These are phyloP conservation scores for Amblyraja radiata DNA, from an alignment of 2,797 vertebrate genomes.

Conservation along the genomic window DNA sequence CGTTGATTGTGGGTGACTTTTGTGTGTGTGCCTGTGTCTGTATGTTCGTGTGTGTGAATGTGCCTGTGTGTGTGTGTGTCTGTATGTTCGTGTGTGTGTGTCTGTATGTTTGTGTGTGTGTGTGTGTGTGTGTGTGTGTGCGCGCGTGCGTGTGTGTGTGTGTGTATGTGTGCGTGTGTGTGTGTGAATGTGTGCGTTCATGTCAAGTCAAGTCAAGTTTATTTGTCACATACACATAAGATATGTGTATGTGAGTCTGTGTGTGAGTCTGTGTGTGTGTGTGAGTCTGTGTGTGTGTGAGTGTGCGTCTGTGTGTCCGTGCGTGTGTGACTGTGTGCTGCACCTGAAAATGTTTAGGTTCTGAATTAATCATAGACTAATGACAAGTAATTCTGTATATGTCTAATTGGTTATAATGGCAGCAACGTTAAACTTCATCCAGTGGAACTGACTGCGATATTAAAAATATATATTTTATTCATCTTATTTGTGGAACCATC, in stretches of 20 bases:
- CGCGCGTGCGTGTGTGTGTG: no score
- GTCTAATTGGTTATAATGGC: background rate
- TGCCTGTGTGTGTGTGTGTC: background rate
- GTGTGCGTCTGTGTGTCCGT: no score
- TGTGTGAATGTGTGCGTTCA: background rate
- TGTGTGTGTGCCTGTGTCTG: background rate
- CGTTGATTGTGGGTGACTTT: background rate
- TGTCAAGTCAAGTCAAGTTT: no score
- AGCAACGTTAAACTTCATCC: background rate
- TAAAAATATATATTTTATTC: background rate
- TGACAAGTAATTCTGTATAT: background rate
- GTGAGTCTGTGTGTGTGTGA: no score
- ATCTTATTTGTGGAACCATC: constrained; percentile 7
- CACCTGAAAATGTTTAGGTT: background rate
- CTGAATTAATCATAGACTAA: background rate
- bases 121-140: no score
- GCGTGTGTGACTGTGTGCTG: background rate
- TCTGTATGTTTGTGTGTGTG: no score
- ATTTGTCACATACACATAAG: no score
- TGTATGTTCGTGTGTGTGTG: no score
- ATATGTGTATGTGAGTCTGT: no score
- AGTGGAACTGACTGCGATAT: background rate
- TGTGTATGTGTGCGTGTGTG: no score
- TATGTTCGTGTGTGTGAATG: background rate
- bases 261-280: no score